Evolutionary conservation across 1,140 invertebrate genomes (phyloP).

Genomic region (Asobara japonica): DNA sequence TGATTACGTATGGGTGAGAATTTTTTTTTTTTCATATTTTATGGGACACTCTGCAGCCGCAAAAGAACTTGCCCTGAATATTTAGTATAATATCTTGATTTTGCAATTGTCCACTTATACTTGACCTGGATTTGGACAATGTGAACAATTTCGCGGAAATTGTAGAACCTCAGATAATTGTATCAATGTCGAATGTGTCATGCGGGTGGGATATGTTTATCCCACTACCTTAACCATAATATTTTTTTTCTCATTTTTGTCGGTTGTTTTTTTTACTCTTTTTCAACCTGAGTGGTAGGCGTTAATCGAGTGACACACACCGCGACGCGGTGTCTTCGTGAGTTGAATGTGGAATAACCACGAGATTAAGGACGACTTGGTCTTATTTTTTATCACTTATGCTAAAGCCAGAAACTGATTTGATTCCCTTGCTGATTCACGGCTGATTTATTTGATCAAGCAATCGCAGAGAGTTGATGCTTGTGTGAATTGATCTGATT

Average conservation of each 20-base stretch:
- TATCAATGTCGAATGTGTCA: background rate
- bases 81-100: background rate
- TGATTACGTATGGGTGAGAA: background rate
- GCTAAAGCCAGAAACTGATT: background rate
- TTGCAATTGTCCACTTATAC: background rate
- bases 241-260: background rate
- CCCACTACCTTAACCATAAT: background rate
- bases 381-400: background rate
- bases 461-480: background rate
- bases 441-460: background rate
- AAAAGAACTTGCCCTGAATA: background rate
- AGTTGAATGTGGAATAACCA: constrained; percentile 18
- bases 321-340: constrained; percentile 16
- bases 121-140: background rate
- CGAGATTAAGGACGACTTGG: constrained; percentile 6
- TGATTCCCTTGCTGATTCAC: background rate
- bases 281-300: constrained; percentile 16
- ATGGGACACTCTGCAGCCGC: background rate
- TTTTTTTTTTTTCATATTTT: background rate
- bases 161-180: background rate
- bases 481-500: background rate
- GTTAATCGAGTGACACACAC: constrained; percentile 28
- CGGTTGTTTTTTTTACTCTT: constrained; percentile 1
- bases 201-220: constrained; percentile 5
- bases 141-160: background rate